These are phyloP conservation scores for Megamerina dolium DNA, from an alignment of 2,888 invertebrate species.

Conservation along the genomic window DNA sequence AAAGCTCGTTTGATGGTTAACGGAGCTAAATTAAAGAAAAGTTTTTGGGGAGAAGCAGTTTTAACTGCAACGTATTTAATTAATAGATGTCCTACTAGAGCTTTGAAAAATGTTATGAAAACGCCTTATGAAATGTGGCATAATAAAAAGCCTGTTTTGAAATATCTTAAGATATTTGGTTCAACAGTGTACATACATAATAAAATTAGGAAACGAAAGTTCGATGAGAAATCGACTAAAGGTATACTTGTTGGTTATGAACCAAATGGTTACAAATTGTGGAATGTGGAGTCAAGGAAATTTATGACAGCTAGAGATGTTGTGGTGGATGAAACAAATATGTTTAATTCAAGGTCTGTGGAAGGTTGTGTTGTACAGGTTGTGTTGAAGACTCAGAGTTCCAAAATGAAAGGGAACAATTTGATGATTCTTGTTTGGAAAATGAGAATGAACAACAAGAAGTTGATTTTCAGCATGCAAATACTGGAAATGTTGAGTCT, in stretches of 20 bases:
- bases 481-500: constrained; percentile 1
- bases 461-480: background rate
- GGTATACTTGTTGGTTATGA: constrained; percentile 19
- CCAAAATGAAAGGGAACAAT: too few species aligned
- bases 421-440: too few species aligned
- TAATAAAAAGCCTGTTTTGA: constrained; percentile 31
- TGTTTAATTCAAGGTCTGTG: constrained; percentile 17
- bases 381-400: too few species aligned
- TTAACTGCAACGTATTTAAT: constrained; percentile 39
- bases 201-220: constrained; percentile 20
- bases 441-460: constrained; percentile 2
- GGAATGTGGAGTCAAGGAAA: constrained; percentile 16
- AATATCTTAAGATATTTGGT: constrained; percentile 19
- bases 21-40: constrained; percentile 27
- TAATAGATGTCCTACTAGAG: constrained; percentile 38
- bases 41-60: constrained; percentile 36
- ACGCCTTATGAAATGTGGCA: too few species aligned
- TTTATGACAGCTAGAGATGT: constrained; percentile 22
- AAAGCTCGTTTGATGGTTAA: constrained; percentile 22
- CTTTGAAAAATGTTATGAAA: constrained; percentile 27
- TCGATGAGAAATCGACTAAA: constrained; percentile 21
- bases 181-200: constrained; percentile 19
- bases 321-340: constrained; percentile 17
- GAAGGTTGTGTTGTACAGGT: too few species aligned
- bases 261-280: constrained; percentile 21